Evolutionary conservation across 2,888 invertebrate genomes (phyloP).

Genomic region (Hemistola chrysoprasaria): DNA sequence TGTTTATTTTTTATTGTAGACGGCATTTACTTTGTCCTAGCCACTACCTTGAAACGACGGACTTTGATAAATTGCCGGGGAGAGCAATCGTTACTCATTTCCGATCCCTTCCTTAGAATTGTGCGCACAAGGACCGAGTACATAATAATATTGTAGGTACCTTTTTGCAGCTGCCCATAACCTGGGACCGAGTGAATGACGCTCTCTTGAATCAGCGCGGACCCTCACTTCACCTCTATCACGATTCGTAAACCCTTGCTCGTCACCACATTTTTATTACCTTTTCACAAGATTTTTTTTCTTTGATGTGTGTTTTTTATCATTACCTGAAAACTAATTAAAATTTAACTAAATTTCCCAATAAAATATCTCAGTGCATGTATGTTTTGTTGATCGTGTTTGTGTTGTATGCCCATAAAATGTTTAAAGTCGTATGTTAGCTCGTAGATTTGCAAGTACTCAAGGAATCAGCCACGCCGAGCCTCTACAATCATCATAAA

Average conservation of each 20-base stretch:
- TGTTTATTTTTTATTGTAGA: slow-evolving; percentile 39
- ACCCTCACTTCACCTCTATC: slow-evolving; percentile 22
- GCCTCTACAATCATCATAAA: slow-evolving; percentile 9
- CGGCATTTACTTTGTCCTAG: slow-evolving; percentile 54
- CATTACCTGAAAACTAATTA: slow-evolving; percentile 10
- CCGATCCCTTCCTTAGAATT: slow-evolving; percentile 60
- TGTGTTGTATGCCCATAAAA: slow-evolving; percentile 19
- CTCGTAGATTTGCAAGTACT: slow-evolving; percentile 6
- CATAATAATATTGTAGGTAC: slow-evolving; percentile 50
- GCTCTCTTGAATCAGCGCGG: slow-evolving; percentile 42
- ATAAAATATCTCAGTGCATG: slow-evolving; percentile 23
- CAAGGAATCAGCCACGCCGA: slow-evolving; percentile 9
- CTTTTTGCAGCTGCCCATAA: slow-evolving; percentile 50
- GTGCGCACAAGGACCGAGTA: slow-evolving; percentile 39
- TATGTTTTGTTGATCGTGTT: slow-evolving; percentile 25
- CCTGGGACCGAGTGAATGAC: slow-evolving; percentile 42
- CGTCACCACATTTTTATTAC: slow-evolving; percentile 18
- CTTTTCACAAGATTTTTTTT: slow-evolving; percentile 6
- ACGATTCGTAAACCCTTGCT: slow-evolving; percentile 32
- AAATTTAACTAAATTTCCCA: slow-evolving; percentile 4
- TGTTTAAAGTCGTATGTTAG: slow-evolving; percentile 9
- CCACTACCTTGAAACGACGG: slow-evolving; percentile 52
- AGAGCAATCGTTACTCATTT: slow-evolving; percentile 73
- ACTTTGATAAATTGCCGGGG: slow-evolving; percentile 75
- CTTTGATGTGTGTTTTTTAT: slow-evolving; percentile 13